Evolutionary conservation across 2,113 vertebrate species (phyloP).

Genomic region (Thinocorus orbignyianus): DNA sequence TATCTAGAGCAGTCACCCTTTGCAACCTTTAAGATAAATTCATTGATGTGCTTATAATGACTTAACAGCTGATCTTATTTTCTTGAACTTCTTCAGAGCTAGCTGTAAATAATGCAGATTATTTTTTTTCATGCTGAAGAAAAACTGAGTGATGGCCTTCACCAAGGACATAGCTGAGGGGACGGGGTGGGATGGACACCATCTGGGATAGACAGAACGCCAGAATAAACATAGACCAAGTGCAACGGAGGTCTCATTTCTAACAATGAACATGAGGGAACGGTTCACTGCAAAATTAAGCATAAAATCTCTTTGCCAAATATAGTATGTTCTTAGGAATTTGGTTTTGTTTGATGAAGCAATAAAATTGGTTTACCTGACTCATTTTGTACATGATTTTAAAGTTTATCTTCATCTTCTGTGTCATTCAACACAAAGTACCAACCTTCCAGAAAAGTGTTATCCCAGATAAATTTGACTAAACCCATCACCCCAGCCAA

Average conservation of each 20-base stretch:
- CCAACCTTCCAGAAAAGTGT: background rate
- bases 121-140: accelerated
- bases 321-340: background rate
- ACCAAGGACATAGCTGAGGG: background rate
- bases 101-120: accelerated
- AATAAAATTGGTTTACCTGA: background rate
- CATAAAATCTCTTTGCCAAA: background rate
- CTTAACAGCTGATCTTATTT: background rate
- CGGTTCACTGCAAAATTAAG: background rate
- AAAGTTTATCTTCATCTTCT: background rate
- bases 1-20: background rate
- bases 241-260: accelerated
- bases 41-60: background rate
- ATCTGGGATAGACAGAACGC: background rate
- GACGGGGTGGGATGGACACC: no score
- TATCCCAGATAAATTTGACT: background rate
- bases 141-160: background rate
- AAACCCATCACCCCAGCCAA: background rate
- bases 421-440: background rate
- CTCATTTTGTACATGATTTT: background rate
- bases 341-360: background rate
- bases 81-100: background rate
- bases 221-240: background rate
- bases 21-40: background rate
- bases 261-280: background rate